Base-by-base conservation (phyloP, 35 echinoderm and acorn worm species). In the Patiria miniata region DNA sequence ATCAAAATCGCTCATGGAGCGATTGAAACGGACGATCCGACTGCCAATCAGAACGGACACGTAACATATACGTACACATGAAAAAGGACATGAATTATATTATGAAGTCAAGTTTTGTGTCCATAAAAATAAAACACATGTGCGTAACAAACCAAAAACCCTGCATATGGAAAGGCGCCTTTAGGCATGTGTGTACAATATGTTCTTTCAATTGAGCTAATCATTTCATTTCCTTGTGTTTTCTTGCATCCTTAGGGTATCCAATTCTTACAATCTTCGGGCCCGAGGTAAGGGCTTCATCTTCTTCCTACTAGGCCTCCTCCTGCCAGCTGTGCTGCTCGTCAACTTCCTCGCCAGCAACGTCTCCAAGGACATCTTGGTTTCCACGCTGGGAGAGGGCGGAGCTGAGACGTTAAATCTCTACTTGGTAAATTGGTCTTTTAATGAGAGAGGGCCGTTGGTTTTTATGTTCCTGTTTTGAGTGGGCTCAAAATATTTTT, bases 231-330 rank as follows among this genome's bases (percentile, higher is more conserved):
- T 81, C 54, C 36, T 73, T 18, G 1, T 77, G 2, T 36, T n/a
- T 30, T 77, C 81, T 78, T 61, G 7, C 39, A 36, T 79, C 51
- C 0, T n/a, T 82, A 99, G 96, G 51, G 60, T 77, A 34, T 86
- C 96, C 39, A 61, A 94, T 47, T 94, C 96, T 2, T 91, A 94
- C 79, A 99, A 99, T 59, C 29, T 94, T 0, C 39, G 90, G 39
- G 96, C 96, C 15, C 33, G 89, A n/a, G 86, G 90, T 68, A 94
- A 95, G 51, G 87, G 89, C 50, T 65, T 91, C 39, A 32, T 89
- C 16, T 99, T 92, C 84, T 90, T 87, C 34, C 30, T 93, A 5
- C 61, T 99, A 26, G 93, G 96, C 30, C 86, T 91, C 28, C 76
- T 92, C 39, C 39, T 99, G 15, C 92, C 92, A 22, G 40, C 91